Evolutionary conservation across 2,888 invertebrate genomes (phyloP).

Genomic region (Theodoxus fluviatilis): DNA sequence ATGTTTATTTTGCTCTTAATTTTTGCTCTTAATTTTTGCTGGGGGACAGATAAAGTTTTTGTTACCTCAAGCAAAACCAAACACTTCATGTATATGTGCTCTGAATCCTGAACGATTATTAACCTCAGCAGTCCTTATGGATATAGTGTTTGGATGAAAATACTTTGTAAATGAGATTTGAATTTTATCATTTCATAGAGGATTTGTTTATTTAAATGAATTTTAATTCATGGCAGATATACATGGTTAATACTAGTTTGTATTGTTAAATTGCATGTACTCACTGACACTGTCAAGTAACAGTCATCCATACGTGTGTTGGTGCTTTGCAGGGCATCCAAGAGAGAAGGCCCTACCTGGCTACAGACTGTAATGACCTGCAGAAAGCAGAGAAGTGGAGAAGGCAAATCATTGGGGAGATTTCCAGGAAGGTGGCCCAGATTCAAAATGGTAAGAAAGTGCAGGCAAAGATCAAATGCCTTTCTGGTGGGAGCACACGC

Average conservation of each 20-base stretch:
- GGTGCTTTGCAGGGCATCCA: constrained; percentile 32
- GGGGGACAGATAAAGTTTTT: too few relatives aligned
- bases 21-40: too few relatives aligned
- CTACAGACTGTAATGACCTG: constrained; percentile 91
- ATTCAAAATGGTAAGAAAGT: constrained; percentile 87
- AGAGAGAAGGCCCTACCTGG: constrained; percentile 89
- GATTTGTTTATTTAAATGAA: not conserved
- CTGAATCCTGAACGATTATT: too few relatives aligned
- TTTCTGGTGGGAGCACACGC: too few relatives aligned
- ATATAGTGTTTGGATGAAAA: too few relatives aligned
- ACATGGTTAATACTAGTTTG: not conserved
- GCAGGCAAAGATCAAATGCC: too few relatives aligned
- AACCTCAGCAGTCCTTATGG: too few relatives aligned
- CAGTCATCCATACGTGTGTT: too few relatives aligned
- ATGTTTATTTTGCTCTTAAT: not conserved
- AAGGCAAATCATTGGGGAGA: constrained; percentile 94
- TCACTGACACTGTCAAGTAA: too few relatives aligned
- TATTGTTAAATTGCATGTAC: not conserved
- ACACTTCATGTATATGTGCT: too few relatives aligned
- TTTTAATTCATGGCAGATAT: not conserved
- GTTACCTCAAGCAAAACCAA: too few relatives aligned
- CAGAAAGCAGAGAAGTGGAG: constrained; percentile 95
- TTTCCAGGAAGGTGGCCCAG: constrained; percentile 97
- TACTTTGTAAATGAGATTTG: not conserved
- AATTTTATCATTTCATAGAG: not conserved